Evolutionary conservation across 2,888 invertebrate genomes (phyloP), one percentile per base, ranked within the genome.

Genomic region (Laothoe populi): DNA sequence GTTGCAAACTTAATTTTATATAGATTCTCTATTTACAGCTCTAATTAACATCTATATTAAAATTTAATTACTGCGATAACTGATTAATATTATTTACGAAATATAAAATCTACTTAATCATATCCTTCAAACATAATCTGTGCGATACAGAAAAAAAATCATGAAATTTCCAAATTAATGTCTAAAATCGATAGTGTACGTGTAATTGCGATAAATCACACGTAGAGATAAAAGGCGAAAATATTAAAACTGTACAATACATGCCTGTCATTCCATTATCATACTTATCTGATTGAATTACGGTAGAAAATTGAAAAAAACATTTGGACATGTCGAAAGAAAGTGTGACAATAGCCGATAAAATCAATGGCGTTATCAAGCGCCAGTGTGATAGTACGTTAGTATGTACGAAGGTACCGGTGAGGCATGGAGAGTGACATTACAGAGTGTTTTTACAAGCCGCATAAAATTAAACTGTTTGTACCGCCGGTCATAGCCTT

Each of bases 371-470:
- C 58, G 61, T 67, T 75, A 75, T 75, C 75, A 59, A 19, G 42
- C 59, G 53, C 31, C 35, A 11, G 16, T 11, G 19, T 53, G 53
- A 53, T 53, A 53, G 19, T 11, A 19, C 35, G 35, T 19, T 8
- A 53, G 53, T 53, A 16, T 53, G 53, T 53, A 31, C 59, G 67
- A 70, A 74, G 74, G 73, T 59, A 63, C 61, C 49, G 60, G 63
- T 65, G 60, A 69, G 77, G 70, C 64, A 90, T 90, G 88, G 81
- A 82, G 74, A 77, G 83, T 68, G 90, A 87, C 63, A 84, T 84
- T 64, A 77, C 77, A 23, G 76, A 79, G 79, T 87, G 85, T 73
- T 83, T 76, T 70, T 65, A 77, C 60, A 81, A 78, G 67, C 79
- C 83, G 26, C 77, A 79, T 65, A 87, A 79, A 82, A 81, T 87